Base-by-base conservation (phyloP, 2,888 invertebrate species). In the Galerucella calmariensis region DNA sequence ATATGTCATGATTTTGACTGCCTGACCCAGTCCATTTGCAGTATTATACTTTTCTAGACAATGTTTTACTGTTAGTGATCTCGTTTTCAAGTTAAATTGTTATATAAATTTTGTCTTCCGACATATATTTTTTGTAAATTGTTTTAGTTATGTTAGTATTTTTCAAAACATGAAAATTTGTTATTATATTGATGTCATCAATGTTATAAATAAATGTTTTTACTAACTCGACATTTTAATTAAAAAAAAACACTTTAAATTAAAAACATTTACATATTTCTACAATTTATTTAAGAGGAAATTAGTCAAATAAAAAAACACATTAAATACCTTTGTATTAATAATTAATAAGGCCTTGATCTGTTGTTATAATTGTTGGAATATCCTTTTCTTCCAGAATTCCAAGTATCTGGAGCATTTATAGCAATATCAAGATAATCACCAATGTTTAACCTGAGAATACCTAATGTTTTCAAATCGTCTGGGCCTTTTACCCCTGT, bases 361-460 rank as follows among this genome's bases (percentile, higher is more conserved):
- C 73, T 79, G 76, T 90, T 89, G 81, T 90, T 92, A 78, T 92
- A 91, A 67, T 92, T 90, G 72, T 93, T 91, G 59, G 91, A 88
- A 75, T 85, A 86, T 20, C 83, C 83, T 81, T 93, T 90, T 79
- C 89, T 86, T 80, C 90, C 88, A 1, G 91, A 91, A 71, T 93
- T 93, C 81, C 94, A 93, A 88, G 93, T 91, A 85, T 95, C 91
- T 0, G 95, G 95, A 51, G 94, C 94, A 41, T 94, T 94, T 74
- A 99, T 97, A 8, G 97, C 97, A 82, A 99, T 98, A 87, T 99
- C 99, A 87, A 99, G 90, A 87, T 96, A 99, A 87, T 98, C 98
- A 0, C 99, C 99, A 83, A 99, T 96, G 82, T 94, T 94, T 86
- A 99, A 98, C 83, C 97, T 92, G 0, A 93, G 92, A 86, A 93